Evolutionary conservation across 1,140 invertebrate genomes (phyloP), one percentile per base, ranked within the genome.

Genomic region (Yoshiicerus persimilis): DNA sequence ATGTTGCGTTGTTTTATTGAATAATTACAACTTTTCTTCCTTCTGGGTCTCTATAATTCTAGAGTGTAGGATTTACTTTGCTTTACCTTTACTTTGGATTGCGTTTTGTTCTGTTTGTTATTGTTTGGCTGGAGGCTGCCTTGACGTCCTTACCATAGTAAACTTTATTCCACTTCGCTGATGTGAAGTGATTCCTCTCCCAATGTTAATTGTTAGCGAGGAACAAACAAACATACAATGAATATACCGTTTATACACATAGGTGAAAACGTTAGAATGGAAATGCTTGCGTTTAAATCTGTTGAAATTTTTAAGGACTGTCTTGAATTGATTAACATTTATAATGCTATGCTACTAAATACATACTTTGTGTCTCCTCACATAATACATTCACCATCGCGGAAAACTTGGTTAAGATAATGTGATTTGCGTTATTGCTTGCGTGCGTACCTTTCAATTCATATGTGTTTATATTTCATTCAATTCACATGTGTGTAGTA

Each of bases 31-130:
- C 32, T 80, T 80, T 27, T 25, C 13, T 70, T 30, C 30, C 75
- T 80, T 80, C 75, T 80, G 75, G 75, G 34, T 80, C 75, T 80
- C 27, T 80, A 80, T 80, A 80, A 80, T 80, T 36, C 75, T 70
- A 80, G 75, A 80, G 34, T 36, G 34, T 23, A 16, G 75, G 13
- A 56, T 56, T n/a, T 56, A 41, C 47, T 56, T 16, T n/a, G 47
- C 47, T 56, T 2, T 56, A 16, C n/a, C n/a, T n/a, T n/a, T 56
- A 56, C 47, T 56, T 56, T n/a, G 1, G 1, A 16, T 30, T 70
- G 23, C 23, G 23, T 70, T 70, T 27, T 66, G 25, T 0, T 25
- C 4, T 70, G 75, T 27, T 80, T 80, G 75, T 80, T 80, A 32
- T 80, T 80, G 66, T 70, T 70, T 70, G 3, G 6, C 66, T 70